These are phyloP conservation scores for Heterotis niloticus DNA, from an alignment of 2,113 vertebrate genomes.

Conservation along the genomic window DNA sequence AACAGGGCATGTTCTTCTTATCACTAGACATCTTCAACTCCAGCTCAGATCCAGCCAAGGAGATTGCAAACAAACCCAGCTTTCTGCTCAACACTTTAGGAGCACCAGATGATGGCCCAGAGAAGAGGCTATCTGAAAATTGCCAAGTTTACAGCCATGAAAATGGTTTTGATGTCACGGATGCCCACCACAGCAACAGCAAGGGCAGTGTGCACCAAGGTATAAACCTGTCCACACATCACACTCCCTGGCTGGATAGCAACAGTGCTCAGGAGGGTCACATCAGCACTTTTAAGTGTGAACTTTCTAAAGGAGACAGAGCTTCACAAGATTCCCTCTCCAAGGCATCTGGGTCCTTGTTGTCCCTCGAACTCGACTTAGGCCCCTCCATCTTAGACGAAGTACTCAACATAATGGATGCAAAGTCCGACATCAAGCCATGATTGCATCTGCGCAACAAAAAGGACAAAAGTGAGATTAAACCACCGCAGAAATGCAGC, in stretches of 20 bases:
- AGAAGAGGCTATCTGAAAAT: constrained; percentile 63
- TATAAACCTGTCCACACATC: constrained; percentile 75
- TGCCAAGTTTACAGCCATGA: constrained; percentile 65
- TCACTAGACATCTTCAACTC: constrained; percentile 58
- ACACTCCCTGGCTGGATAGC: constrained; percentile 76
- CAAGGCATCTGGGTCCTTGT: constrained; percentile 81
- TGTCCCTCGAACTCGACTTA: constrained; percentile 91
- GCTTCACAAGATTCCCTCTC: constrained; percentile 79
- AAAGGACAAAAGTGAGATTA: constrained; percentile 50
- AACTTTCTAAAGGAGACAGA: constrained; percentile 75
- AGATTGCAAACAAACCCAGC: constrained; percentile 47
- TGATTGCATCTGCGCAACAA: constrained; percentile 35
- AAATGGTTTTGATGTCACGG: constrained; percentile 50
- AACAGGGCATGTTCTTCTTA: constrained; percentile 59
- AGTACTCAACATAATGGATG: constrained; percentile 96
- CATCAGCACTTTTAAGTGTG: constrained; percentile 65
- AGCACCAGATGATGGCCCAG: constrained; percentile 66
- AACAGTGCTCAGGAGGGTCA: constrained; percentile 78
- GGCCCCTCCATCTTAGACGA: constrained; percentile 97
- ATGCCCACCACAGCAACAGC: constrained; percentile 39
- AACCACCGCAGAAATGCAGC: constrained; percentile 46
- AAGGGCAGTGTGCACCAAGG: constrained; percentile 66
- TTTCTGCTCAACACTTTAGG: constrained; percentile 60
- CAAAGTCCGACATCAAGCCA: constrained; percentile 56
- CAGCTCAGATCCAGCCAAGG: constrained; percentile 42